Evolutionary conservation across 2,888 invertebrate genomes (phyloP).

Genomic region (Melitaea athalia): DNA sequence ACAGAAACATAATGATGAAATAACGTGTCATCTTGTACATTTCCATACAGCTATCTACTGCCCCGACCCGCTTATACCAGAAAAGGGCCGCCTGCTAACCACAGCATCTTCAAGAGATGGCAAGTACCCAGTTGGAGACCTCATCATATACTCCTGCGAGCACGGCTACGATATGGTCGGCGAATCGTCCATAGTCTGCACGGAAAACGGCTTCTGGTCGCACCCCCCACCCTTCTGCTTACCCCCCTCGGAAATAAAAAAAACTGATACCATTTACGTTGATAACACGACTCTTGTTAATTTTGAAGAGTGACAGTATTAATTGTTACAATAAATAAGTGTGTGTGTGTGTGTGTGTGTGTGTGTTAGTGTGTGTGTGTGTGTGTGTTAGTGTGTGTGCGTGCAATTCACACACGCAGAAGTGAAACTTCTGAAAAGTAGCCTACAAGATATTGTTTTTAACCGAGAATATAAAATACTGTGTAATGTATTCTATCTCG

Average conservation of each 20-base stretch:
- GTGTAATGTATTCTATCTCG: no score
- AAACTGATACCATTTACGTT: constrained; percentile 66
- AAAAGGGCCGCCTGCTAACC: constrained; percentile 84
- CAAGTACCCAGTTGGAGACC: constrained; percentile 89
- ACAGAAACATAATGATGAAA: no score
- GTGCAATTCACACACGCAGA: no score
- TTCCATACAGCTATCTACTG: constrained; percentile 88
- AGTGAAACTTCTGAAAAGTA: no score
- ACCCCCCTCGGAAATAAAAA: constrained; percentile 60
- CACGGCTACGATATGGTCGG: constrained; percentile 78
- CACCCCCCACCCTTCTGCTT: constrained; percentile 92
- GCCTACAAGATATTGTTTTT: no score
- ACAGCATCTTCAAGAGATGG: constrained; percentile 67
- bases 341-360: no score
- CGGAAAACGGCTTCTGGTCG: constrained; percentile 94
- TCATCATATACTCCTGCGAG: constrained; percentile 87
- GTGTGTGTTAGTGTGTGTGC: no score
- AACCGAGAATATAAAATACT: no score
- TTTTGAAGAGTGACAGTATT: constrained; percentile 49
- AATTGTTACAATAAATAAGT: no score
- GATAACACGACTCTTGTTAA: constrained; percentile 72
- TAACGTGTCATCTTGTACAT: no score
- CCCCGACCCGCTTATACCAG: constrained; percentile 87
- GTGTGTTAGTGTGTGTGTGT: no score
- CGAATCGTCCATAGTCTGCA: constrained; percentile 92